Percentiles rank a stretch among this genome's conserved stretches.
phyloP scores from a whole-genome alignment of 2,888 invertebrate species.

The Pediacus dermestoides region DNA sequence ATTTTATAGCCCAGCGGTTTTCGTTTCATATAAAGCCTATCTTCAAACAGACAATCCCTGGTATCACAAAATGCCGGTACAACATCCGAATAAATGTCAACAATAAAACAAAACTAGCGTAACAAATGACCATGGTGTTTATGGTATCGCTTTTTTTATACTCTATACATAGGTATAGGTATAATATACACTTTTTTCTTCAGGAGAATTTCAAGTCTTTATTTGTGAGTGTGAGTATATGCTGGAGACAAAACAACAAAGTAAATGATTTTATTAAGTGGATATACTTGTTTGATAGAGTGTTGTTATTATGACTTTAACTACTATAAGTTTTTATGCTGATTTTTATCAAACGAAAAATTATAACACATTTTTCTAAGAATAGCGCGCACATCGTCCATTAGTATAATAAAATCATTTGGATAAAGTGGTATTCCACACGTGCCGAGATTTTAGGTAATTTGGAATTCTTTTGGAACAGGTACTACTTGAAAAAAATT shows the following conservation, averaged over 20 bases:
- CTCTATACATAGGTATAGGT: no score
- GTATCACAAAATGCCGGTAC: slow-evolving; percentile 22
- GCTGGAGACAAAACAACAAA: slow-evolving; percentile 29
- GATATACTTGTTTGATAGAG: slow-evolving; percentile 27
- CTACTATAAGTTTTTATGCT: slow-evolving; percentile 13
- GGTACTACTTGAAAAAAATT: no score
- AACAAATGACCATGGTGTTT: slow-evolving; percentile 19
- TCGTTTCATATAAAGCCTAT: slow-evolving; percentile 16
- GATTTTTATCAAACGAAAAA: slow-evolving; percentile 23
- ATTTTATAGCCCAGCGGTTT: no score
- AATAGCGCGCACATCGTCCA: slow-evolving; percentile 16
- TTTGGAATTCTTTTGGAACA: no score
- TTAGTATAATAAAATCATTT: slow-evolving; percentile 21
- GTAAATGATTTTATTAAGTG: slow-evolving; percentile 31
- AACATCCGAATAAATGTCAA: slow-evolving; percentile 29
- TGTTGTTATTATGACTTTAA: no score
- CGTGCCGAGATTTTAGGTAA: no score
- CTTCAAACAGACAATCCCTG: slow-evolving; percentile 16
- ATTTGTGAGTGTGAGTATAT: no score
- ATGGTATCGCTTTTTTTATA: no score
- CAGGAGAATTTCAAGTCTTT: no score
- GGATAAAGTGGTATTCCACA: no score
- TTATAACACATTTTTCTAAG: slow-evolving; percentile 17
- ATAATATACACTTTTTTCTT: no score
- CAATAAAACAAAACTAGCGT: slow-evolving; percentile 27